phyloP scores from a whole-genome alignment of 2,113 vertebrate species.

The Nasalis larvatus region DNA sequence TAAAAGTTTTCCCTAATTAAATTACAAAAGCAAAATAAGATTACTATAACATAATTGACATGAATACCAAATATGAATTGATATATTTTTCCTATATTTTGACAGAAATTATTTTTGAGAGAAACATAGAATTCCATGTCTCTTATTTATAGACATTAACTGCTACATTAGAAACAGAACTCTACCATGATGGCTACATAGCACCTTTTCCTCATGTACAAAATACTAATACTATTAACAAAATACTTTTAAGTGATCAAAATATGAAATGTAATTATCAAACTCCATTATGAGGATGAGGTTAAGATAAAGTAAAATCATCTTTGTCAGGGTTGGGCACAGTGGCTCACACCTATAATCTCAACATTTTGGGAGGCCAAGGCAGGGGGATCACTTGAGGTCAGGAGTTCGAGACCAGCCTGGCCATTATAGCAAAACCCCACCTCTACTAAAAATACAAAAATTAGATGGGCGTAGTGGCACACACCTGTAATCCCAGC shows the following conservation, averaged over 20 bases:
- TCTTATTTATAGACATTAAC: constrained; percentile 4
- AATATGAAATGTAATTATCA: constrained; percentile 31
- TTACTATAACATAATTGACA: constrained; percentile 46
- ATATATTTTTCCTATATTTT: constrained; percentile 37
- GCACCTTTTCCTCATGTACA: neutral
- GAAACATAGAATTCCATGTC: constrained; percentile 16
- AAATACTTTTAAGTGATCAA: constrained; percentile 27
- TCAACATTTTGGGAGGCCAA: no score
- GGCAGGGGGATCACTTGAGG: no score
- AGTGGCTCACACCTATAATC: no score
- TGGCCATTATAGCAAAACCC: no score
- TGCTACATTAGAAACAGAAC: neutral
- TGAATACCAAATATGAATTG: constrained; percentile 34
- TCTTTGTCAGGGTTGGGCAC: no score
- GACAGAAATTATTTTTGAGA: constrained; percentile 6
- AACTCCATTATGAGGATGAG: neutral
- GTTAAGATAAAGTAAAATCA: neutral
- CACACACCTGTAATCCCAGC: no score
- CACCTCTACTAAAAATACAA: no score
- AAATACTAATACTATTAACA: constrained; percentile 13
- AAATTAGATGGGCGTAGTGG: no score
- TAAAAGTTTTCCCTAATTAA: neutral
- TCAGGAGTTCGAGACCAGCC: no score
- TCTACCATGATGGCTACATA: constrained; percentile 25
- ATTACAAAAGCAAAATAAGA: constrained; percentile 18